A percentile compares a stretch with the other conserved stretches of the same genome.
Conservation (phyloP, 2,888 invertebrate genomes). For the Lacanobia wlatinum region DNA sequence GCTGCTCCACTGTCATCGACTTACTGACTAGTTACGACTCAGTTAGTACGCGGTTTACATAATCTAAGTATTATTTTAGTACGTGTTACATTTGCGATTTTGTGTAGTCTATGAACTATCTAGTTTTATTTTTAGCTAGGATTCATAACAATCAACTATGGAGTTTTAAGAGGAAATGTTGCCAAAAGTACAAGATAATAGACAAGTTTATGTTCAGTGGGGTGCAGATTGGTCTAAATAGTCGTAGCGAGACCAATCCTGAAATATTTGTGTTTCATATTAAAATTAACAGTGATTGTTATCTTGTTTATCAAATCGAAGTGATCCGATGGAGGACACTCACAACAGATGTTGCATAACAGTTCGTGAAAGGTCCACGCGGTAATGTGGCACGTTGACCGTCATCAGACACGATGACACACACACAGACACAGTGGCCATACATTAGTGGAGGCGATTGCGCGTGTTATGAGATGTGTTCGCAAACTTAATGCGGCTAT, state of each 20-base stretch:
- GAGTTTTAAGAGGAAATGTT: not conserved
- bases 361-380: constrained; percentile 12
- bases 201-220: not conserved
- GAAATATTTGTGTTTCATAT: too few species aligned
- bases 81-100: not conserved
- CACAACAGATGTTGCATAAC: constrained; percentile 26
- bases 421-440: not conserved
- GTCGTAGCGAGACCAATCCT: not conserved
- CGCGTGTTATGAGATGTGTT: constrained; percentile 52
- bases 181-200: not conserved
- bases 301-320: constrained; percentile 5
- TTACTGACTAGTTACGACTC: too few species aligned
- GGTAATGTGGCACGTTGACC: constrained; percentile 28
- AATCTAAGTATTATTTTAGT: not conserved
- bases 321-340: not conserved
- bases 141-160: not conserved
- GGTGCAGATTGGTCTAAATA: not conserved
- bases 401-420: not conserved
- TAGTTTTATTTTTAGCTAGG: not conserved
- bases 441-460: constrained; percentile 9
- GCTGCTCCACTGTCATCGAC: not conserved
- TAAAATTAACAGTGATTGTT: not conserved
- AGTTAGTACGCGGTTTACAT: not conserved
- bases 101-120: not conserved
- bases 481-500: constrained; percentile 45